Conservation (phyloP, 2,797 vertebrate genomes). For the Pseudopleuronectes americanus region DNA sequence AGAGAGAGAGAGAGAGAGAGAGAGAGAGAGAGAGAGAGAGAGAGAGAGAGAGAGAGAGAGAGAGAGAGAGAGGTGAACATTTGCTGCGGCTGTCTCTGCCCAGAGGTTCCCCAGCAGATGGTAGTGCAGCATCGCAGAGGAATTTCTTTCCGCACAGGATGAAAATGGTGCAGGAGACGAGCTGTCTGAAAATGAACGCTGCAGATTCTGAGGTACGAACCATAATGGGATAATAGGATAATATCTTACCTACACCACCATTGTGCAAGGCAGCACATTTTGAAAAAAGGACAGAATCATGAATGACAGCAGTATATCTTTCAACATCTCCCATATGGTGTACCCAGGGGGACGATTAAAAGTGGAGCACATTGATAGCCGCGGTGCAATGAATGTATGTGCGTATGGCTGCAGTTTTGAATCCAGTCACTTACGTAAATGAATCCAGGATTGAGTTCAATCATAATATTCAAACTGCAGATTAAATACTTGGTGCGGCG, state of each 20-base stretch:
- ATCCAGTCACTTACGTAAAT: constrained; percentile 73
- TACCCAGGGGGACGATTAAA: constrained; percentile 71
- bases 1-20: no score
- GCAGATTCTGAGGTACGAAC: constrained; percentile 65
- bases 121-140: constrained; percentile 70
- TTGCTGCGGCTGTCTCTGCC: constrained; percentile 40
- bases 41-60: constrained; percentile 11
- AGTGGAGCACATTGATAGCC: constrained; percentile 67
- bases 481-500: constrained; percentile 64
- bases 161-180: constrained; percentile 76
- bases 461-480: constrained; percentile 69
- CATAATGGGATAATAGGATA: constrained; percentile 74
- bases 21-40: no score
- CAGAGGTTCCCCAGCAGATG: constrained; percentile 73
- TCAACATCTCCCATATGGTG: constrained; percentile 71
- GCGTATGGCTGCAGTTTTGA: constrained; percentile 63
- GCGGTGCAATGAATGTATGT: constrained; percentile 60
- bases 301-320: constrained; percentile 73
- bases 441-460: constrained; percentile 61
- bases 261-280: constrained; percentile 67
- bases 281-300: constrained; percentile 55
- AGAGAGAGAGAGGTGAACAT: constrained; percentile 30
- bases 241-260: constrained; percentile 70
- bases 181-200: constrained; percentile 73
- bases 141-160: constrained; percentile 41